Evolutionary conservation across 2,113 vertebrate species (phyloP), one percentile per base, ranked within the genome.

Genomic region (Galeopterus variegatus): DNA sequence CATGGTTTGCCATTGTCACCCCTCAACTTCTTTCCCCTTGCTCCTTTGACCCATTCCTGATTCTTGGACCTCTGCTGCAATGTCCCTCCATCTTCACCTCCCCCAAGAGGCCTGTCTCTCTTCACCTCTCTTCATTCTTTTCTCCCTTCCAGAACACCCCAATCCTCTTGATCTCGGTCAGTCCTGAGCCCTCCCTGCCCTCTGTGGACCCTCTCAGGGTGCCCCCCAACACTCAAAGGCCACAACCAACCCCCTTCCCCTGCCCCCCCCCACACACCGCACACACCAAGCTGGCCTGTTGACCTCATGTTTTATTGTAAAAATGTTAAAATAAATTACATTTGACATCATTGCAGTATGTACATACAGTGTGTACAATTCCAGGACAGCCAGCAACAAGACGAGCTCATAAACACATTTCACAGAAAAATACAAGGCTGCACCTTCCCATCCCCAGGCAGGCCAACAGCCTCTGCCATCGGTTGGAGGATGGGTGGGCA

Each of bases 301-400:
- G 93, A 50, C 26, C 84, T 94, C 88, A 93, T 1, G 19, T 98
- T 99, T 99, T 99, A 99, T 99, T 99, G 98, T 97, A 97, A 97
- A 97, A 99, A 99, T 97, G 98, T 98, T 98, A 98, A 99, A 99
- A 99, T 99, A 99, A 99, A 99, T 99, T 99, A 99, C 98, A 99
- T 98, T 98, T 98, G 98, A 97, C 97, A 97, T 97, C 96, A 95
- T 95, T 82, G 88, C 95, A 98, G 96, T 97, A 98, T 98, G 97
- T 98, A 98, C 98, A 98, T 97, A 99, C 98, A 98, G 98, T 98
- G 98, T 98, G 98, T 98, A 97, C 94, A 93, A 98, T 97, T 98
- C 98, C 97, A 97, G 98, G 98, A 98, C 95, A 95, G 97, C 97
- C 97, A 97, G 91, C 88, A 58, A 98, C 64, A 45, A 95, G 69